Conservation (phyloP, 1,140 invertebrate genomes). For the Dryas iulia region DNA sequence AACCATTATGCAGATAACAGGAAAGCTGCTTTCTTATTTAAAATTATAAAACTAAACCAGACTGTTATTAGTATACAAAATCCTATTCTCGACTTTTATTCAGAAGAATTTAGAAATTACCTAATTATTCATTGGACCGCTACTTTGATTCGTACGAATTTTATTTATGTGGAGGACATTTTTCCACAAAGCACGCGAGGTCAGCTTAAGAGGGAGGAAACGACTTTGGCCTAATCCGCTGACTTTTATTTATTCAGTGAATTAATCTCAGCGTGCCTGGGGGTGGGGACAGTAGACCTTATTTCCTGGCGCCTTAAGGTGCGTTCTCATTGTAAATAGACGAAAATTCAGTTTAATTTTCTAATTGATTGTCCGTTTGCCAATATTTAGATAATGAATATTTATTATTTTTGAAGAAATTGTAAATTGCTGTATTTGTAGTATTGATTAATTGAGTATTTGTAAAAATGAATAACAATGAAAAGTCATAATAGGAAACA, state of each 20-base stretch:
- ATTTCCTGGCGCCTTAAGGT: constrained; percentile 58
- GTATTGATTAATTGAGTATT: too few species aligned
- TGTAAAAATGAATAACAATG: too few species aligned
- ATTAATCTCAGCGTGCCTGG: constrained; percentile 69
- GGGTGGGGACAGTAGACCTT: constrained; percentile 62
- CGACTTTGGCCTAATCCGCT: constrained; percentile 78
- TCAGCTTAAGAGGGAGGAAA: constrained; percentile 78
- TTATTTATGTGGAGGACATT: constrained; percentile 75
- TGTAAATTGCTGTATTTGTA: too few species aligned
- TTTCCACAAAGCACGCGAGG: constrained; percentile 76
- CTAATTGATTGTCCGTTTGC: background rate
- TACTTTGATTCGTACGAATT: constrained; percentile 66
- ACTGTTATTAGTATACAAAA: background rate
- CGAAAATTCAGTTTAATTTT: background rate
- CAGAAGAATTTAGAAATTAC: constrained; percentile 7
- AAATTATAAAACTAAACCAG: background rate
- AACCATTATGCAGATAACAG: too few species aligned
- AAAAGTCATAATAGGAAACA: too few species aligned
- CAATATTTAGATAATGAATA: background rate
- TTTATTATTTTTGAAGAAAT: too few species aligned
- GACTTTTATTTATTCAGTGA: constrained; percentile 80
- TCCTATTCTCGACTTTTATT: background rate
- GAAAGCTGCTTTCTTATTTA: too few species aligned
- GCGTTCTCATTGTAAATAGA: constrained; percentile 18
- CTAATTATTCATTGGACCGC: constrained; percentile 35